phyloP scores from a whole-genome alignment of 1,140 invertebrate genomes.

The Scaptomyza hsui region DNA sequence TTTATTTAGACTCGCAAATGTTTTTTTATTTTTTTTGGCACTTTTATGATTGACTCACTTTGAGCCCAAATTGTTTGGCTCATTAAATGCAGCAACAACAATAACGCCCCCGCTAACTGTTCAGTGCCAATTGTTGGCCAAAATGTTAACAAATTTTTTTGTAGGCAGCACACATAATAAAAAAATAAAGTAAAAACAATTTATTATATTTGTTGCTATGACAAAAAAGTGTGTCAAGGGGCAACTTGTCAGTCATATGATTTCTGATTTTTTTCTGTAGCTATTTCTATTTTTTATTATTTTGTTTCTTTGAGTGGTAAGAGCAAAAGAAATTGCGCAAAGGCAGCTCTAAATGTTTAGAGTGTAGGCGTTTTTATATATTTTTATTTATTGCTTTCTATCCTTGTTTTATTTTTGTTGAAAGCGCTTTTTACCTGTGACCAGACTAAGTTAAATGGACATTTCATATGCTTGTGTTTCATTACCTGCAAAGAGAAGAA shows the following conservation, averaged over 20 bases:
- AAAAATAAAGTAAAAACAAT: slow-evolving; percentile 52
- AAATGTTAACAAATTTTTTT: slow-evolving; percentile 39
- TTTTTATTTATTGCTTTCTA: slow-evolving; percentile 14
- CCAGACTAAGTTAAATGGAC: slow-evolving; percentile 26
- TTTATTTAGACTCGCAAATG: neutral
- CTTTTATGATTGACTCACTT: slow-evolving; percentile 5
- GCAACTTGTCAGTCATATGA: slow-evolving; percentile 79
- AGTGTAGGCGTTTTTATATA: slow-evolving; percentile 23
- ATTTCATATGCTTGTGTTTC: slow-evolving; percentile 25
- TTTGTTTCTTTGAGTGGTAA: slow-evolving; percentile 32
- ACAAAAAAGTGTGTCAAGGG: slow-evolving; percentile 79
- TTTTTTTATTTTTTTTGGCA: neutral
- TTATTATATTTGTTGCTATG: slow-evolving; percentile 75
- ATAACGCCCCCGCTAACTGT: slow-evolving; percentile 10
- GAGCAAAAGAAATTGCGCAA: slow-evolving; percentile 71
- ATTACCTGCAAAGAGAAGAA: slow-evolving; percentile 58
- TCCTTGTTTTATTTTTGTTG: slow-evolving; percentile 16
- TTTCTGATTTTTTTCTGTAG: slow-evolving; percentile 49
- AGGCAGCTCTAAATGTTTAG: slow-evolving; percentile 37
- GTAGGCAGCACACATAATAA: neutral
- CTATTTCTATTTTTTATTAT: slow-evolving; percentile 15
- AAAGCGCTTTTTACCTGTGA: slow-evolving; percentile 33
- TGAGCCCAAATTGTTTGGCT: slow-evolving; percentile 6
- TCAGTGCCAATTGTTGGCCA: slow-evolving; percentile 35
- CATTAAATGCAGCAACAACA: slow-evolving; percentile 20